Percentiles rank a stretch among this genome's conserved stretches.
These are phyloP conservation scores for Salminus brasiliensis DNA, from an alignment of 2,113 vertebrate species.

Conservation along the genomic window DNA sequence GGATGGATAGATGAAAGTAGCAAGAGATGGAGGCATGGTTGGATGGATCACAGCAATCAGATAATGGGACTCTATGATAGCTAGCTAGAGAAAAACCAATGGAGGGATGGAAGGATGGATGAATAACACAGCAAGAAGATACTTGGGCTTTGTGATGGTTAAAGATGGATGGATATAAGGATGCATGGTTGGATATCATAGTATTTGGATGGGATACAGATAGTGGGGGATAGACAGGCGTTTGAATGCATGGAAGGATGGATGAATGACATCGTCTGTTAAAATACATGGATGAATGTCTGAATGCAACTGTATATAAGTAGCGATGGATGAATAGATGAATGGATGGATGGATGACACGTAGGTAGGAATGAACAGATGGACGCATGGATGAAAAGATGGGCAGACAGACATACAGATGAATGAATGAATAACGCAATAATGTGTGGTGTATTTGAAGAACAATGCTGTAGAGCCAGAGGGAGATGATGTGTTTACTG, in stretches of 20 bases:
- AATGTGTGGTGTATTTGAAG: not conserved
- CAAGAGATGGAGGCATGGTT: not conserved
- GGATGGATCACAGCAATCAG: too few species aligned
- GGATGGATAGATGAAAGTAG: not conserved
- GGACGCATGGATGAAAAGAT: not conserved
- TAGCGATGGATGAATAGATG: not conserved
- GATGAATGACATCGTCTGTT: too few species aligned
- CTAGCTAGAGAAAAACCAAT: too few species aligned
- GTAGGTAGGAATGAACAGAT: not conserved
- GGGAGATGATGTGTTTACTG: not conserved
- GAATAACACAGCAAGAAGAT: too few species aligned
- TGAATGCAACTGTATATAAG: not conserved
- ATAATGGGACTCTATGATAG: not conserved
- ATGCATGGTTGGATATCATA: too few species aligned
- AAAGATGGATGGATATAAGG: too few species aligned
- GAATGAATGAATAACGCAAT: slow-evolving; percentile 4
- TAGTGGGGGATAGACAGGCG: too few species aligned
- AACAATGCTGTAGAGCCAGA: not conserved
- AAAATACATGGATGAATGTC: too few species aligned
- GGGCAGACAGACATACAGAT: not conserved
- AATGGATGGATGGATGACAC: not conserved
- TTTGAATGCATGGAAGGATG: too few species aligned
- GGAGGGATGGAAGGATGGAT: too few species aligned
- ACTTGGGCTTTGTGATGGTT: too few species aligned
- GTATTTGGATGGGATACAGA: too few species aligned